phyloP scores from a whole-genome alignment of 2,113 vertebrate species.

The Mobula birostris region DNA sequence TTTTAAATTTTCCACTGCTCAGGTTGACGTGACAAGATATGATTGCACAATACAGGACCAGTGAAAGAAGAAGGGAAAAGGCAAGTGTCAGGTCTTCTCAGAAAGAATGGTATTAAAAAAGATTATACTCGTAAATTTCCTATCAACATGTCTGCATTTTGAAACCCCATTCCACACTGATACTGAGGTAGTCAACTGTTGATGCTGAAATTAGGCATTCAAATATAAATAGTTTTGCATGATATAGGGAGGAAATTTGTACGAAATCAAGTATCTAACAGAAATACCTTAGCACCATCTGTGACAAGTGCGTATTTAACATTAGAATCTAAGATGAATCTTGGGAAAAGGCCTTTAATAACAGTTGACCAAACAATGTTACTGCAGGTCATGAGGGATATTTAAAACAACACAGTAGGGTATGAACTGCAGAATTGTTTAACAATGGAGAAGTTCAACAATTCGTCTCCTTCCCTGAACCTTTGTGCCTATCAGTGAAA shows the following conservation, averaged over 20 bases:
- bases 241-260: neutral
- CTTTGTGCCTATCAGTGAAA: too few species aligned
- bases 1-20: neutral
- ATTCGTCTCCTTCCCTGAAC: too few species aligned
- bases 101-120: neutral
- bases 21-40: neutral
- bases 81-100: neutral
- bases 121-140: neutral
- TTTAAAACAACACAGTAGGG: too few species aligned
- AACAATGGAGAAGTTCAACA: too few species aligned
- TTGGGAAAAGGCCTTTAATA: too few species aligned
- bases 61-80: neutral
- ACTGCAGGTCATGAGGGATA: too few species aligned
- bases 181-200: neutral
- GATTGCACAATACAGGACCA: neutral
- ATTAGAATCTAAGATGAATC: too few species aligned
- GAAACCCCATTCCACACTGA: neutral
- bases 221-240: neutral
- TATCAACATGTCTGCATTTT: neutral
- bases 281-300: neutral
- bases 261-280: neutral
- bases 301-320: too few species aligned
- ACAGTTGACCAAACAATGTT: too few species aligned
- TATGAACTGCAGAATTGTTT: too few species aligned
- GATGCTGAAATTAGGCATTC: neutral